phyloP scores from a whole-genome alignment of 2,113 vertebrate genomes.

The Otolemur garnettii region DNA sequence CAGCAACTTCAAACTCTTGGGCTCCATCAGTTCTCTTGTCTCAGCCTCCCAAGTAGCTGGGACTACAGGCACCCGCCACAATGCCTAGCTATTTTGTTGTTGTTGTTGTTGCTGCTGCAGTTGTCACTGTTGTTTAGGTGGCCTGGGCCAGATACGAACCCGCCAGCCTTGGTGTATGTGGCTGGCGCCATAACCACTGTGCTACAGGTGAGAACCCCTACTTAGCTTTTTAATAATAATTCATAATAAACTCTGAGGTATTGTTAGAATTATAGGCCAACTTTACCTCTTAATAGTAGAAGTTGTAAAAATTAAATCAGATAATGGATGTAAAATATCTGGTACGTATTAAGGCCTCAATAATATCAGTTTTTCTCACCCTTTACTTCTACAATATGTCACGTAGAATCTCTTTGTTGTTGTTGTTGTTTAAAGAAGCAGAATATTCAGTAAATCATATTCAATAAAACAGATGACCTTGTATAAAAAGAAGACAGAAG shows the following conservation, averaged over 20 bases:
- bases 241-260: neutral
- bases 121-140: too few relatives aligned
- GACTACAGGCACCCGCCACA: too few relatives aligned
- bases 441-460: neutral
- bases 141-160: too few relatives aligned
- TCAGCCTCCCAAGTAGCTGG: too few relatives aligned
- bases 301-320: conserved; percentile 2
- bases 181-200: too few relatives aligned
- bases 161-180: too few relatives aligned
- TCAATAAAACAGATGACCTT: neutral
- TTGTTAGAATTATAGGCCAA: conserved; percentile 41
- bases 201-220: neutral
- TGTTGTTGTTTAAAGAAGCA: neutral
- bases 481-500: neutral
- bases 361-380: neutral
- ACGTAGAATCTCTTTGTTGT: neutral
- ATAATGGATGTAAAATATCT: neutral
- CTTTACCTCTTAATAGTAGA: neutral
- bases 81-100: too few relatives aligned
- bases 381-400: neutral
- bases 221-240: neutral
- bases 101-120: too few relatives aligned
- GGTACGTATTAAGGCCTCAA: neutral
- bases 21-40: too few relatives aligned
- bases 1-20: too few relatives aligned